A percentile compares a stretch with the other conserved stretches of the same genome.
These are phyloP conservation scores for Siderastrea siderea DNA, from an alignment of 92 coral and sea anemone species.

Conservation along the genomic window DNA sequence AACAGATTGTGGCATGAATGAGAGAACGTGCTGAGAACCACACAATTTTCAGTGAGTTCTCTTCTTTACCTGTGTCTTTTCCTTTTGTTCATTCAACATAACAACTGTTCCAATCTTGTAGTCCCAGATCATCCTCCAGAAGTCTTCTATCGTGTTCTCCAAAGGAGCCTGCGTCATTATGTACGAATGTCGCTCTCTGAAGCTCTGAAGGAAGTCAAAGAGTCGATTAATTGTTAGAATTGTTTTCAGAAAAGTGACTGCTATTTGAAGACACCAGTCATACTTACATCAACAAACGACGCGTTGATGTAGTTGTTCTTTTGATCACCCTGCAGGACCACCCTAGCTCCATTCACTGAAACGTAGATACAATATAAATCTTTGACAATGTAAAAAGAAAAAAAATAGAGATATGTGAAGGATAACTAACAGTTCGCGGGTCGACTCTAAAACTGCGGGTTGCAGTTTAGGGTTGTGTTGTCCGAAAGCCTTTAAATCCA, in stretches of 20 bases:
- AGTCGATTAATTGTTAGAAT: too few species aligned
- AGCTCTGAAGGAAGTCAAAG: constrained; percentile 42
- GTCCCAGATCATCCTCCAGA: constrained; percentile 85
- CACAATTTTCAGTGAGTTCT: too few species aligned
- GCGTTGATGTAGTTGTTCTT: constrained; percentile 57
- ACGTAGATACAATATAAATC: too few species aligned
- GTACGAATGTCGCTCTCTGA: constrained; percentile 68
- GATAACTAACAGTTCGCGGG: too few species aligned
- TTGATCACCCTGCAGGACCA: constrained; percentile 18
- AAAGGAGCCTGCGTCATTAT: constrained; percentile 87
- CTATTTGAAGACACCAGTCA: too few species aligned
- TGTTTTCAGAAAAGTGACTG: too few species aligned
- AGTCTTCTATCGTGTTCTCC: constrained; percentile 72
- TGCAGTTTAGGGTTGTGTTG: too few species aligned
- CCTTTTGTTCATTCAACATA: constrained; percentile 79
- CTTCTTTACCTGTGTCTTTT: constrained; percentile 58
- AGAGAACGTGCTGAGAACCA: too few species aligned
- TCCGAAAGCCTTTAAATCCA: too few species aligned
- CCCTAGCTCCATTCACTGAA: constrained; percentile 58
- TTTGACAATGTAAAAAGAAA: not conserved
- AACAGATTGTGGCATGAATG: too few species aligned
- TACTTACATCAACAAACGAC: constrained; percentile 70
- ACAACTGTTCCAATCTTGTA: constrained; percentile 82
- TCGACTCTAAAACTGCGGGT: too few species aligned
- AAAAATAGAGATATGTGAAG: not conserved